phyloP scores from a whole-genome alignment of 2,797 vertebrate genomes.

The Choloepus didactylus region DNA sequence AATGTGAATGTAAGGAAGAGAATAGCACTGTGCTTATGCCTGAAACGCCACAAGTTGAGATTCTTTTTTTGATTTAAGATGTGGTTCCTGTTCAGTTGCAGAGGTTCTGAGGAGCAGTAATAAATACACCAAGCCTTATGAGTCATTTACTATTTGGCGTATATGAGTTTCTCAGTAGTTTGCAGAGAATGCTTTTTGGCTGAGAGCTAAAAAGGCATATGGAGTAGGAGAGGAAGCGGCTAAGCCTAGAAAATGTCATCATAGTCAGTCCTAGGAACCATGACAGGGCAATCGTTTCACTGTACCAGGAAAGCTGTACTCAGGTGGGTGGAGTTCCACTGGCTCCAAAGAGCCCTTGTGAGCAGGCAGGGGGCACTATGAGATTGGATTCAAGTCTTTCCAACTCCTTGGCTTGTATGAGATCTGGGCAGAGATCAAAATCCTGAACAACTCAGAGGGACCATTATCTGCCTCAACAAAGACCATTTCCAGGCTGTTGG shows the following conservation, averaged over 20 bases:
- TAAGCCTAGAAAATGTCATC: slow-evolving; percentile 82
- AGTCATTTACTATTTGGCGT: slow-evolving; percentile 70
- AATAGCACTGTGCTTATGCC: not conserved
- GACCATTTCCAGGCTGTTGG: not conserved
- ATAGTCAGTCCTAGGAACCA: slow-evolving; percentile 63
- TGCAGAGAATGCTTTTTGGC: slow-evolving; percentile 69
- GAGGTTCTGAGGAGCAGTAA: slow-evolving; percentile 65
- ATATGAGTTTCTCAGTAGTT: slow-evolving; percentile 70
- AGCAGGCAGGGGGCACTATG: not conserved
- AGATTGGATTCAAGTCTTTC: not conserved
- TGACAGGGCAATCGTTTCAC: slow-evolving; percentile 62
- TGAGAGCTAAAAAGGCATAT: slow-evolving; percentile 76
- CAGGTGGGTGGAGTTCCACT: not conserved
- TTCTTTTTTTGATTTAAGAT: slow-evolving; percentile 47
- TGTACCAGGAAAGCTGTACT: not conserved
- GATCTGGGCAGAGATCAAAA: not conserved
- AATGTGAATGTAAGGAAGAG: not conserved
- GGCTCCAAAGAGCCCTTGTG: not conserved
- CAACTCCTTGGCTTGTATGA: not conserved
- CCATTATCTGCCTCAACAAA: not conserved
- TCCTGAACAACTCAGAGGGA: not conserved
- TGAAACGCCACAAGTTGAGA: not conserved
- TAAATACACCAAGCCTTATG: not conserved
- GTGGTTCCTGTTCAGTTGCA: slow-evolving; percentile 47
- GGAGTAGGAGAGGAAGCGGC: slow-evolving; percentile 77